These are phyloP conservation scores for Falco biarmicus DNA, from an alignment of 2,797 vertebrate species.

Conservation along the genomic window DNA sequence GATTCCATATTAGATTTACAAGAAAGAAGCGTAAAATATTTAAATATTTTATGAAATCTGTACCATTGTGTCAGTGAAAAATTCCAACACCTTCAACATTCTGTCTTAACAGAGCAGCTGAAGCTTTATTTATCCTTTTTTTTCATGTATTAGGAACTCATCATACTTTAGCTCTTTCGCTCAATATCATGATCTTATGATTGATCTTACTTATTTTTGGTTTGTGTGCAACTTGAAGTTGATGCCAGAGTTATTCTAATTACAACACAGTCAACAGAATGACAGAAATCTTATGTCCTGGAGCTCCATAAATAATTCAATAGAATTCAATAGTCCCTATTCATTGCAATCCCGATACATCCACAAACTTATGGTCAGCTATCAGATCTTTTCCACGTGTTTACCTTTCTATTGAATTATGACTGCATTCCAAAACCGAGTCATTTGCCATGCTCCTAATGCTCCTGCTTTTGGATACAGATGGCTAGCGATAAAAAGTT, in stretches of 20 bases:
- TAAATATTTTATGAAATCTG: conserved; percentile 43
- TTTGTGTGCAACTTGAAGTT: conserved; percentile 7
- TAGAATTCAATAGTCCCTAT: background rate
- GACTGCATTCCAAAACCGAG: background rate
- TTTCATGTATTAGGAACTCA: background rate
- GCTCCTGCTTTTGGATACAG: conserved; percentile 40
- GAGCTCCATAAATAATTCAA: conserved; percentile 41
- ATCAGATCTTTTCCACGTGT: background rate
- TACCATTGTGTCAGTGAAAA: conserved; percentile 32
- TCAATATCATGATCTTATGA: conserved; percentile 38
- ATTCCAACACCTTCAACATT: conserved; percentile 30
- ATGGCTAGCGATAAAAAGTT: conserved; percentile 22
- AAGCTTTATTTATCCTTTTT: background rate
- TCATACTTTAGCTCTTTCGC: conserved; percentile 20
- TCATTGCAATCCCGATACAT: background rate
- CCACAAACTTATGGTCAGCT: background rate
- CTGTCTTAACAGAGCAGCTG: conserved; percentile 40
- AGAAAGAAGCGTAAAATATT: conserved; percentile 20
- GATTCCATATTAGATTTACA: conserved; percentile 11
- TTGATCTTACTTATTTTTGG: conserved; percentile 59
- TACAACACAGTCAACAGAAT: conserved; percentile 51
- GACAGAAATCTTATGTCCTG: conserved; percentile 55
- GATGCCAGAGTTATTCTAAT: conserved; percentile 51
- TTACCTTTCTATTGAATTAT: background rate
- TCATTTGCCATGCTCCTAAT: background rate